Percentiles rank a stretch among this genome's conserved stretches.
These are phyloP conservation scores for Halichoeres trimaculatus DNA, from an alignment of 2,113 vertebrate species.

Conservation along the genomic window DNA sequence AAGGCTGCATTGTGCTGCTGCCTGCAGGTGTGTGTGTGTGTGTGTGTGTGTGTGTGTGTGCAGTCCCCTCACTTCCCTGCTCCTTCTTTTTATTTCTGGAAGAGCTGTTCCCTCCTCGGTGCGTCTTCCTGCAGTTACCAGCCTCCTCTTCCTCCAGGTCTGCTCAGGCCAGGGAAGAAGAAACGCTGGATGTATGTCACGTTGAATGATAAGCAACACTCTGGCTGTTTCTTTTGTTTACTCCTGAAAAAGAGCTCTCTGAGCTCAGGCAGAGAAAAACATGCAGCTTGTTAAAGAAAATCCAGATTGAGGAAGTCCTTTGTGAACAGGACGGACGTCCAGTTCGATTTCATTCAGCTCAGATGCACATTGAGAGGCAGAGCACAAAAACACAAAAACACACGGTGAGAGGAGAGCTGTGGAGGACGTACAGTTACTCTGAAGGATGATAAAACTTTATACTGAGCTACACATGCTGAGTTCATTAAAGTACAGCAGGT, in stretches of 20 bases:
- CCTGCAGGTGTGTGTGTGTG: constrained; percentile 33
- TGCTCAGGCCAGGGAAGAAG: background rate
- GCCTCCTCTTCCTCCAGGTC: constrained; percentile 28
- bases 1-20: constrained; percentile 58
- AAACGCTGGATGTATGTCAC: background rate
- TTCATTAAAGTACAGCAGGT: constrained; percentile 1
- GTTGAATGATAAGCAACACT: background rate
- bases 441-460: background rate
- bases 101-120: constrained; percentile 46
- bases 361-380: background rate
- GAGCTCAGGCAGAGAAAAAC: background rate
- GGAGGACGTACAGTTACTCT: background rate
- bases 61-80: constrained; percentile 29
- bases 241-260: background rate
- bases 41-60: constrained; percentile 14
- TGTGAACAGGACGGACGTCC: background rate
- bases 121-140: constrained; percentile 39
- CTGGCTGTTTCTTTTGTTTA: background rate
- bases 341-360: background rate
- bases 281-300: background rate
- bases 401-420: background rate
- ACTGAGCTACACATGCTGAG: background rate
- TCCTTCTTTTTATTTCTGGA: constrained; percentile 33
- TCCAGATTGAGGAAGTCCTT: background rate
- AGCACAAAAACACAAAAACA: constrained; percentile 5